A percentile compares a stretch with the other conserved stretches of the same genome.
These are phyloP conservation scores for Synanthedon andrenaeformis DNA, from an alignment of 2,888 invertebrate species.

Conservation along the genomic window DNA sequence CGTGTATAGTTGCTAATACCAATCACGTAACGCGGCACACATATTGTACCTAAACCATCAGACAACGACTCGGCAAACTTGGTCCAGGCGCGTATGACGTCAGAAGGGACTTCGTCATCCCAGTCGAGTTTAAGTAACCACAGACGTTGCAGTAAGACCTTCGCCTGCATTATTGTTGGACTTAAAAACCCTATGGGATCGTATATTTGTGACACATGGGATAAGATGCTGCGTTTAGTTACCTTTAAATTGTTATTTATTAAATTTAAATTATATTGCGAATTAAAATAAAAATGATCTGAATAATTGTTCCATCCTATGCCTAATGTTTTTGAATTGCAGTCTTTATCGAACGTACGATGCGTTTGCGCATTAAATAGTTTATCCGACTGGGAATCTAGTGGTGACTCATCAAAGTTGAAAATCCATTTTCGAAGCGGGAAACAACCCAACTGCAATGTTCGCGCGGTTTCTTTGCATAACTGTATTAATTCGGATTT, in stretches of 20 bases:
- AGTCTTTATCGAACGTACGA: conserved; percentile 2
- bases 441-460: conserved; percentile 10
- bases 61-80: conserved; percentile 3
- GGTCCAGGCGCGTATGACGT: conserved; percentile 6
- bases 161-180: conserved; percentile 11
- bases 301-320: conserved; percentile 7
- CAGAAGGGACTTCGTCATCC: conserved; percentile 13
- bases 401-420: conserved; percentile 5
- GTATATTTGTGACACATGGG: conserved; percentile 12
- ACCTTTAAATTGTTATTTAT: background rate
- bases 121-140: conserved; percentile 14
- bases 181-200: conserved; percentile 14
- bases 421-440: conserved; percentile 13
- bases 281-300: conserved; percentile 10
- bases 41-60: conserved; percentile 2
- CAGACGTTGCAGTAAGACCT: conserved; percentile 15
- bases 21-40: conserved; percentile 7
- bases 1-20: background rate
- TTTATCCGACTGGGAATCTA: too few relatives aligned
- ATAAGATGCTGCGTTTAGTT: conserved; percentile 14
- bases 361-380: too few relatives aligned
- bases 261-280: conserved; percentile 1
- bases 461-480: conserved; percentile 4
- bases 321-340: conserved; percentile 2
- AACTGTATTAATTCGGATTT: conserved; percentile 4